Percentiles rank a stretch among this genome's conserved stretches.
These are phyloP conservation scores for Herpailurus yagouaroundi DNA, from an alignment of 2,113 vertebrate genomes.

Conservation along the genomic window DNA sequence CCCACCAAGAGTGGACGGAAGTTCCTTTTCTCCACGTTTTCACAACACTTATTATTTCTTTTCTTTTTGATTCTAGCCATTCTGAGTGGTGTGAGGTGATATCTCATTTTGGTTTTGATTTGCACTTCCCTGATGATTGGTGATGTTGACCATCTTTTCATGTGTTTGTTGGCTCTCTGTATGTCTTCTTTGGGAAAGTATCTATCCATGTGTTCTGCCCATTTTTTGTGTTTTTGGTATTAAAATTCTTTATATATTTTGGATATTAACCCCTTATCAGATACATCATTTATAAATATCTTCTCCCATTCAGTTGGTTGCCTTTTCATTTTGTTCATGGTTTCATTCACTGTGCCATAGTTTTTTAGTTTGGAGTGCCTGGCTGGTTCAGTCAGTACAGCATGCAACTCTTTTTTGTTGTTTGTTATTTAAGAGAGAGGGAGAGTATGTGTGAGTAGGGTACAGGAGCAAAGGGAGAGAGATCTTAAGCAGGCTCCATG, in stretches of 20 bases:
- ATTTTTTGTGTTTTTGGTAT: background rate
- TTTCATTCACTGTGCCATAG: background rate
- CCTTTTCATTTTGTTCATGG: background rate
- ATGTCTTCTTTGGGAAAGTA: background rate
- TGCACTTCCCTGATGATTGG: background rate
- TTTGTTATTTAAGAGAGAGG: too few species aligned
- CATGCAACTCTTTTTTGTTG: background rate
- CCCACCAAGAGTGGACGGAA: background rate
- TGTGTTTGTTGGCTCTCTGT: background rate
- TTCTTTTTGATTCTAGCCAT: background rate
- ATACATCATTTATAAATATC: background rate
- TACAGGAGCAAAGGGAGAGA: too few species aligned
- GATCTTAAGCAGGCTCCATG: too few species aligned
- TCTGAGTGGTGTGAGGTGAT: background rate
- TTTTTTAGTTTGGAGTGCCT: background rate
- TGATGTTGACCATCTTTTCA: background rate
- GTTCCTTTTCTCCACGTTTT: background rate
- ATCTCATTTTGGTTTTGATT: background rate
- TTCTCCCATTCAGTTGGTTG: background rate
- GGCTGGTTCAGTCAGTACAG: background rate
- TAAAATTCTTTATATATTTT: background rate
- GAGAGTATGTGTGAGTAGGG: too few species aligned
- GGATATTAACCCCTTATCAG: background rate
- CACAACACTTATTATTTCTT: background rate
- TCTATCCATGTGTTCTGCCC: background rate